phyloP scores from a whole-genome alignment of 2,888 invertebrate species.

The Diaperis boleti region DNA sequence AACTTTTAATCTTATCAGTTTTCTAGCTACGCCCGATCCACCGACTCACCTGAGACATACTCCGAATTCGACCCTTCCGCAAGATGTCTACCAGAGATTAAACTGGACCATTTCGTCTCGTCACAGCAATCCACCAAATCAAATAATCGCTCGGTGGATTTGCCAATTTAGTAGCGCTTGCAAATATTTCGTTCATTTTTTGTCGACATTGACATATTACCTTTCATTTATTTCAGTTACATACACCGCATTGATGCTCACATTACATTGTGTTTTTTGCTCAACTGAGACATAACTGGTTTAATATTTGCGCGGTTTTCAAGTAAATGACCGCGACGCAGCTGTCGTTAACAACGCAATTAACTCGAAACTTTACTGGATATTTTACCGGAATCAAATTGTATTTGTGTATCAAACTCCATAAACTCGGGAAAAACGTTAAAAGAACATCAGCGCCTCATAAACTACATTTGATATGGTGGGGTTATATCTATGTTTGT shows the following conservation, averaged over 20 bases:
- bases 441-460: constrained; percentile 42
- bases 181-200: constrained; percentile 21
- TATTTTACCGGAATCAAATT: constrained; percentile 27
- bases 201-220: constrained; percentile 9
- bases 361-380: constrained; percentile 22
- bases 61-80: constrained; percentile 32
- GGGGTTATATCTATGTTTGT: constrained; percentile 34
- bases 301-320: constrained; percentile 5
- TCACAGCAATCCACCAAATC: constrained; percentile 32
- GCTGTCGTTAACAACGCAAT: constrained; percentile 29
- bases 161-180: constrained; percentile 10
- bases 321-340: constrained; percentile 11
- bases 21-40: constrained; percentile 44
- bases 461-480: constrained; percentile 41
- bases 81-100: constrained; percentile 36
- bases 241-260: background rate
- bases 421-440: constrained; percentile 39
- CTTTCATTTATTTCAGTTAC: background rate
- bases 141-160: constrained; percentile 14
- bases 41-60: constrained; percentile 44
- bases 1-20: constrained; percentile 47
- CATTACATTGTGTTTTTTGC: background rate
- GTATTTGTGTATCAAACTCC: constrained; percentile 28
- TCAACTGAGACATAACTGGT: background rate
- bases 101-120: constrained; percentile 33